A percentile compares a stretch with the other conserved stretches of the same genome.
Evolutionary conservation across 2,113 vertebrate species (phyloP).

Genomic region (Rynchops niger): DNA sequence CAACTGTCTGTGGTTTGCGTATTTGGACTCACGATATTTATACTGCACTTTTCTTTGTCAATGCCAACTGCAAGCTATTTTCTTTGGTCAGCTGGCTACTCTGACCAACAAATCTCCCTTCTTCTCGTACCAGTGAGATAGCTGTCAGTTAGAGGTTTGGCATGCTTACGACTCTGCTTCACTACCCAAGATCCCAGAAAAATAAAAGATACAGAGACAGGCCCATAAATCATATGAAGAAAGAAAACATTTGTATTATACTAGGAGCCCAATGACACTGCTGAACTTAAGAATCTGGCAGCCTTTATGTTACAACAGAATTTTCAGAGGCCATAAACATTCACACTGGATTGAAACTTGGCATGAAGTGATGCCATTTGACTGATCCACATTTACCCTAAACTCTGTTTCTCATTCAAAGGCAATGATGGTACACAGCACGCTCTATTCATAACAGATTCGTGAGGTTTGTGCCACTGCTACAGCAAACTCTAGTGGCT

Average conservation of each 20-base stretch:
- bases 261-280: not conserved
- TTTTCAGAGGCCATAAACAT: constrained; percentile 10
- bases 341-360: constrained; percentile 17
- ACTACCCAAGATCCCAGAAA: not conserved
- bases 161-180: not conserved
- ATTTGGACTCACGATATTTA: not conserved
- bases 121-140: not conserved
- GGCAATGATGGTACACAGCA: not conserved
- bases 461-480: not conserved
- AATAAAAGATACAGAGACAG: constrained; percentile 12
- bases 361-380: not conserved
- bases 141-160: constrained; percentile 37
- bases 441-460: not conserved
- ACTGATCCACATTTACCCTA: not conserved
- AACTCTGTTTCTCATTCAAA: constrained; percentile 14
- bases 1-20: not conserved
- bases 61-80: not conserved
- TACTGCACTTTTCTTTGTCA: not conserved
- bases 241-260: constrained; percentile 29
- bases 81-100: constrained; percentile 6
- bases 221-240: constrained; percentile 29
- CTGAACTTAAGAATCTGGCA: constrained; percentile 24
- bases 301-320: not conserved
- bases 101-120: constrained; percentile 8
- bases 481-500: not conserved